Percentiles rank a stretch among this genome's conserved stretches.
phyloP scores from a whole-genome alignment of 2,113 vertebrate species.

The Varanus salvator region DNA sequence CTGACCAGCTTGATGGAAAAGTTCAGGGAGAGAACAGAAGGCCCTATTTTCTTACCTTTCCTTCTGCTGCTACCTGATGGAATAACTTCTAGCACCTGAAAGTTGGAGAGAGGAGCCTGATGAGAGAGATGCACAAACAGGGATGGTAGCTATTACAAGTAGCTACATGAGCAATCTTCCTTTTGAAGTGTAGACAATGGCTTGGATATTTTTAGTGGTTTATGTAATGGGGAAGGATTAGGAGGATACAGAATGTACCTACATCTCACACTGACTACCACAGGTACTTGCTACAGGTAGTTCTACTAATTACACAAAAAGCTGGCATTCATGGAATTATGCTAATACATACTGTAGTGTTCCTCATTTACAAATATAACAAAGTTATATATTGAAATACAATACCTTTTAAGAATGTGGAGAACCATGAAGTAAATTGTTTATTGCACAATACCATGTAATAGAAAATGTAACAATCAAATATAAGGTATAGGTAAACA shows the following conservation, averaged over 20 bases:
- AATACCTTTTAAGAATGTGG: not conserved
- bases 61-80: not conserved
- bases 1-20: not conserved
- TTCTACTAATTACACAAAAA: not conserved
- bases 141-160: no score
- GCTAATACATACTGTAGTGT: no score
- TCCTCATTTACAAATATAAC: not conserved
- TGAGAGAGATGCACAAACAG: not conserved
- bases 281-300: not conserved
- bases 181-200: not conserved
- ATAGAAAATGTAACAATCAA: not conserved
- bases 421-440: not conserved
- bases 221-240: not conserved
- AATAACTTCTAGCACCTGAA: not conserved
- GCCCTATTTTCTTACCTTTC: not conserved
- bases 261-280: no score
- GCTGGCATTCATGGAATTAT: no score
- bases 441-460: not conserved
- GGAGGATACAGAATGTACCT: not conserved
- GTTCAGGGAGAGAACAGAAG: not conserved
- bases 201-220: not conserved
- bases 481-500: not conserved
- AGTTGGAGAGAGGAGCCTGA: not conserved
- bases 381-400: not conserved
- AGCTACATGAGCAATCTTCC: not conserved